Conservation (phyloP, 2,113 vertebrate genomes). For the Megaceryle maxima region DNA sequence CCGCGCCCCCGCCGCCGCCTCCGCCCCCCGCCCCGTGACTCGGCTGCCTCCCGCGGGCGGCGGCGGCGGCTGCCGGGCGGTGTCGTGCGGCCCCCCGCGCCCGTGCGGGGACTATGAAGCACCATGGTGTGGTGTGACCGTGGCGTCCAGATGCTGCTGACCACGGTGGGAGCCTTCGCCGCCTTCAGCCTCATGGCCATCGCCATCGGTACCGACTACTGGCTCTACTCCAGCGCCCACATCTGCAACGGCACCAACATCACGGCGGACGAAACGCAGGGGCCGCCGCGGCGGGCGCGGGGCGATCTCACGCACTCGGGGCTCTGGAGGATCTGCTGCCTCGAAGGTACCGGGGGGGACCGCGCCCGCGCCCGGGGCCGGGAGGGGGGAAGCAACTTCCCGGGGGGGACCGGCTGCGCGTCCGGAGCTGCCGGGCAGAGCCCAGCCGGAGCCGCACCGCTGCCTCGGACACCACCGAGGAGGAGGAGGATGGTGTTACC, state of each 20-base stretch:
- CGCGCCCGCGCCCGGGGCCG: not conserved
- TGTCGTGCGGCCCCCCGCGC: conserved; percentile 50
- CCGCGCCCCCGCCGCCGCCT: not conserved
- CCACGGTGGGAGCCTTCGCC: conserved; percentile 89
- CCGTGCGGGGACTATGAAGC: conserved; percentile 85
- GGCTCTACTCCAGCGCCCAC: conserved; percentile 93
- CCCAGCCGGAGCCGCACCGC: conserved; percentile 13
- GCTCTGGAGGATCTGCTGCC: conserved; percentile 93
- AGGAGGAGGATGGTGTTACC: conserved; percentile 73
- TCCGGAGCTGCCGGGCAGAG: not conserved
- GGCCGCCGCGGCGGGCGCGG: conserved; percentile 77
- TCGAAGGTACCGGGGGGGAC: conserved; percentile 84
- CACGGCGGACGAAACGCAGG: conserved; percentile 79
- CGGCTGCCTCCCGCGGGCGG: conserved; percentile 26
- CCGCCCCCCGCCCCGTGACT: not conserved
- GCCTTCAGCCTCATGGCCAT: conserved; percentile 97
- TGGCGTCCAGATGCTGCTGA: conserved; percentile 90
- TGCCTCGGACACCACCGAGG: conserved; percentile 59
- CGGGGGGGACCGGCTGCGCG: not conserved
- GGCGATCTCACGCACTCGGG: conserved; percentile 93
- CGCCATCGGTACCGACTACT: conserved; percentile 95
- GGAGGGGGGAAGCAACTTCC: not conserved
- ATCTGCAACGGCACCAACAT: conserved; percentile 92
- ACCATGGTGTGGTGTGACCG: conserved; percentile 96
- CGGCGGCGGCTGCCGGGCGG: conserved; percentile 6